Percentiles rank a stretch among this genome's conserved stretches.
These are phyloP conservation scores for Drosophila setifemur DNA, from an alignment of 1,140 invertebrate genomes.

Conservation along the genomic window DNA sequence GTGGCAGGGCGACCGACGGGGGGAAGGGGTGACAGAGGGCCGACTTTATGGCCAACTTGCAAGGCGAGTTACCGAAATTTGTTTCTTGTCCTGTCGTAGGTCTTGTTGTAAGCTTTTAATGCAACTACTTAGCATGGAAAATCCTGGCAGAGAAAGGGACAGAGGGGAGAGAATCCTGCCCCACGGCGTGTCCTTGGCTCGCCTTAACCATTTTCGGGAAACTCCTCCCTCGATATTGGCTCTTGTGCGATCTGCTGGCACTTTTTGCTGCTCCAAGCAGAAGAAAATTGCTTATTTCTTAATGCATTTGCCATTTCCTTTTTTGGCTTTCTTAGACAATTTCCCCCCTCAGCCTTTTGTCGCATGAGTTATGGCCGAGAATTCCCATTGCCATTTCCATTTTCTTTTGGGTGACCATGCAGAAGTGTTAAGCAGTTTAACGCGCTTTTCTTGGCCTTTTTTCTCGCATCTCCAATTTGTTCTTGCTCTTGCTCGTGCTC, in stretches of 20 bases:
- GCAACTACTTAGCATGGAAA: conserved; percentile 68
- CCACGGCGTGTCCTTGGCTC: conserved; percentile 61
- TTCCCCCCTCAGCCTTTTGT: conserved; percentile 12
- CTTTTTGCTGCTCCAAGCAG: conserved; percentile 49
- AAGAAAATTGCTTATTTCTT: conserved; percentile 77
- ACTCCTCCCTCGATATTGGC: conserved; percentile 49
- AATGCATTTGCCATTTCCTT: conserved; percentile 76
- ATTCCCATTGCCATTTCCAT: conserved; percentile 36
- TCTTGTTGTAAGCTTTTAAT: conserved; percentile 69
- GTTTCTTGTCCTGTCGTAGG: conserved; percentile 54
- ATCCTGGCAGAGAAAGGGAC: neutral
- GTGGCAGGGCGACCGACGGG: conserved; percentile 1
- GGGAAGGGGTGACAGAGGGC: neutral
- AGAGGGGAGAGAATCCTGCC: neutral
- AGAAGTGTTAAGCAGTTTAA: conserved; percentile 80
- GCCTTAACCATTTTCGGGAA: conserved; percentile 44
- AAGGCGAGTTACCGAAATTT: conserved; percentile 48
- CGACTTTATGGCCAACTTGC: conserved; percentile 37
- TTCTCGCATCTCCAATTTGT: conserved; percentile 9
- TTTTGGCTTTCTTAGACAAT: conserved; percentile 71
- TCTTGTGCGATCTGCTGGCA: conserved; percentile 27
- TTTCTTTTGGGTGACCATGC: conserved; percentile 61
- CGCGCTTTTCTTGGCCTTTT: conserved; percentile 49
- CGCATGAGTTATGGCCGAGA: conserved; percentile 66
- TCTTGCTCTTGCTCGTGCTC: too few species aligned